Evolutionary conservation across 1,140 invertebrate genomes (phyloP), one percentile per base, ranked within the genome.

Genomic region (Plodia interpunctella): DNA sequence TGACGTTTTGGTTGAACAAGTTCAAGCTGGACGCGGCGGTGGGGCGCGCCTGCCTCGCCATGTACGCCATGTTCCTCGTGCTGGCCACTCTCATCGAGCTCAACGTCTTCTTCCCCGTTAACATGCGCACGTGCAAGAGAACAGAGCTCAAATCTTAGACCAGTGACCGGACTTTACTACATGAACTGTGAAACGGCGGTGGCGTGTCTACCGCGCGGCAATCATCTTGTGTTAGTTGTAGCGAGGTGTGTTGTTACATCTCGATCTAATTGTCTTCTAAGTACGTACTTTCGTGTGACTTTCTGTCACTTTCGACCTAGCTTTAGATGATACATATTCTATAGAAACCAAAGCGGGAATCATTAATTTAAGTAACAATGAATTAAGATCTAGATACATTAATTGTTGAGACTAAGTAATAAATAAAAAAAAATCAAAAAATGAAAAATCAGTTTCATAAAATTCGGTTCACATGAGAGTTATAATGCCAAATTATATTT

Each of bases 61-160:
- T 97, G 93, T 97, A 97, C 83, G 92, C 93, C 54, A 91, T 94
- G 56, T 97, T 97, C 73, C 91, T 97, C 52, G 92, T 97, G 55
- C 91, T 97, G 57, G 95, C 96, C 49, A 95, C 94, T 57, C 92
- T 97, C 50, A 96, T 97, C 68, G 96, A 97, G 90, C 92, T 97
- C 61, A 97, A 97, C 90, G 94, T 96, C 60, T 97, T 97, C 92
- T 97, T 97, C 90, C 93, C 91, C 72, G 95, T 97, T 63, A 97
- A 97, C 90, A 90, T 96, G 66, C 95, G 95, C 63, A 96, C 95
- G 57, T 97, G 96, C 74, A 83, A 72, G 75, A 76, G 86, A 74
- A 76, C 61, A 58, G 86, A 84, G 75, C 73, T 86, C 28, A 84
- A 82, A 55, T 78, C 78, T 66, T 85, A 87, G 57, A 62, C 57